Conservation (phyloP, 2,113 vertebrate species). For the Kryptolebias marmoratus region DNA sequence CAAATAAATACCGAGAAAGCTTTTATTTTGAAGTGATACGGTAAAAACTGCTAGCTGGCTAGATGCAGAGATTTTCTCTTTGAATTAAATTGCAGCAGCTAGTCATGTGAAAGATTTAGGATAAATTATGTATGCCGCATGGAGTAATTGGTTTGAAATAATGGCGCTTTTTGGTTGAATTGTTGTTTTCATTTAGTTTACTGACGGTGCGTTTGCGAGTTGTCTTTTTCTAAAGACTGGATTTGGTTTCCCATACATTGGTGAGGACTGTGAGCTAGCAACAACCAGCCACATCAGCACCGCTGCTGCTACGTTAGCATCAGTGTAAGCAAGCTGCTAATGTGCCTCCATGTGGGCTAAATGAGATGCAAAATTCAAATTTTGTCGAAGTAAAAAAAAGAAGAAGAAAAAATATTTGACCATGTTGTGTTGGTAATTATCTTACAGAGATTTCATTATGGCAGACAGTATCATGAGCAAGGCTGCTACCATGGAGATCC, state of each 20-base stretch:
- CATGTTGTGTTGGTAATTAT: constrained; percentile 9
- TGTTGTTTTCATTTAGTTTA: neutral
- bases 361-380: neutral
- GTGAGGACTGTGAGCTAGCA: constrained; percentile 45
- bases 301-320: constrained; percentile 32
- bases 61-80: constrained; percentile 72
- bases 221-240: constrained; percentile 24
- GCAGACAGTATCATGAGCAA: constrained; percentile 95
- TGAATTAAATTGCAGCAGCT: constrained; percentile 34
- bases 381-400: neutral
- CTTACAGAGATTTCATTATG: constrained; percentile 80
- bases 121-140: constrained; percentile 47
- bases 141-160: constrained; percentile 13
- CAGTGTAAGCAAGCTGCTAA: constrained; percentile 11
- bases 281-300: constrained; percentile 40
- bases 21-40: constrained; percentile 65
- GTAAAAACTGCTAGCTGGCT: constrained; percentile 46
- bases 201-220: neutral
- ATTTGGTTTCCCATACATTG: constrained; percentile 17
- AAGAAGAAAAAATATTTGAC: neutral
- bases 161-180: constrained; percentile 11
- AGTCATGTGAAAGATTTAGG: constrained; percentile 23
- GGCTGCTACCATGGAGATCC: constrained; percentile 98
- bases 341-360: neutral
- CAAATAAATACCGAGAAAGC: neutral